These are phyloP conservation scores for Tachysurus fulvidraco DNA, from an alignment of 2,113 vertebrate genomes.

Conservation along the genomic window DNA sequence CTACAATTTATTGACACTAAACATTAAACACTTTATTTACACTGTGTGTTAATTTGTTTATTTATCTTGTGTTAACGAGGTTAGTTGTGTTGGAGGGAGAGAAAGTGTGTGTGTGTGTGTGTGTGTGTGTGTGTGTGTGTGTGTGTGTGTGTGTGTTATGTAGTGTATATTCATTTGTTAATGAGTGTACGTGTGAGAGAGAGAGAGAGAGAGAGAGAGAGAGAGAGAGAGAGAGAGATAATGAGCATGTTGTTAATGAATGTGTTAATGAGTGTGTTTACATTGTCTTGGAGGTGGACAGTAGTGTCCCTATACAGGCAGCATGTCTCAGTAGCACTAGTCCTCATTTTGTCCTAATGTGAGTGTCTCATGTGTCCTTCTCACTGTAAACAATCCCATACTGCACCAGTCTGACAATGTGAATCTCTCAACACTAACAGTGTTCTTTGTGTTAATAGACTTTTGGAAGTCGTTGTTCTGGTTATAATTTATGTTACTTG, in stretches of 20 bases:
- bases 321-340: neutral
- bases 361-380: neutral
- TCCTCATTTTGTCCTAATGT: neutral
- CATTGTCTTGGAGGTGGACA: neutral
- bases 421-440: neutral
- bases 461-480: neutral
- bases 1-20: neutral
- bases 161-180: neutral
- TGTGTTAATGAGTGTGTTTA: neutral
- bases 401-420: too few species aligned
- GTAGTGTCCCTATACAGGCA: conserved; percentile 5
- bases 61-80: neutral
- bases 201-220: neutral
- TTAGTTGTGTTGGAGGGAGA: neutral
- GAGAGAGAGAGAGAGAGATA: neutral
- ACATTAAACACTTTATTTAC: conserved; percentile 13
- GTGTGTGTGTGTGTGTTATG: neutral
- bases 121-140: neutral
- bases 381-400: neutral
- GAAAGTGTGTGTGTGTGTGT: neutral
- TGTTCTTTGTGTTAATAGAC: neutral
- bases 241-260: neutral
- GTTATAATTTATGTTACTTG: neutral
- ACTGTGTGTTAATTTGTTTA: neutral
- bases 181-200: too few species aligned